Conservation (phyloP, 2,113 vertebrate genomes). For the human (Homo sapiens) region GRCh38 chr11:18932001-18932500, state of each 20-base stretch:
- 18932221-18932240: background rate
- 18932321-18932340: background rate
- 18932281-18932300: background rate
- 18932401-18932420: background rate
- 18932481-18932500: background rate
- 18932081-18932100: background rate
- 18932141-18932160: too few relatives aligned
- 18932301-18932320: background rate
- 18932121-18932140: background rate
- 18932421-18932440: background rate
- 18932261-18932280: background rate
- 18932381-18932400: background rate
- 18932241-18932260: background rate
- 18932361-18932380: background rate
- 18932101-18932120: background rate
- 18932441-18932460: background rate
- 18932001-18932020: background rate
- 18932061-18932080: background rate
- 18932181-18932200: background rate
- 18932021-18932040: background rate
- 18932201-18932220: background rate
- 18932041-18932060: too few relatives aligned
- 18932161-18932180: background rate
- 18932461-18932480: background rate
- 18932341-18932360: background rate